Conservation (phyloP, 2,888 invertebrate species). For the Patella ulyssiponensis region DNA sequence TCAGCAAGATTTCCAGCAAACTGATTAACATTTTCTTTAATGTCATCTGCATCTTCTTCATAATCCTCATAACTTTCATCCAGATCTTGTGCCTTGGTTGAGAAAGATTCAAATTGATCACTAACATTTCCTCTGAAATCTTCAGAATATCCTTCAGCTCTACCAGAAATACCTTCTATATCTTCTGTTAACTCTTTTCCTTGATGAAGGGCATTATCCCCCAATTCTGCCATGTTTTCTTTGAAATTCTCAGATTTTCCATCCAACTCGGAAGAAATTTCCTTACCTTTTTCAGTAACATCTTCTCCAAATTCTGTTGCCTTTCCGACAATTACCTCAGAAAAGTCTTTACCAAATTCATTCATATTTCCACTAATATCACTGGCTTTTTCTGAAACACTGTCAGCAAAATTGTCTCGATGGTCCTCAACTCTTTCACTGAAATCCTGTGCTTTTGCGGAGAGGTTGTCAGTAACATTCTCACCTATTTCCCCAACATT, state of each 20-base stretch:
- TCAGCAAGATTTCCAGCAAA: background rate
- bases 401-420: too few relatives aligned
- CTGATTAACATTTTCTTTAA: background rate
- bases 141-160: background rate
- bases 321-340: too few relatives aligned
- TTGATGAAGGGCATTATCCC: background rate
- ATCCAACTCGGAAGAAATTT: too few relatives aligned
- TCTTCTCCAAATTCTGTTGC: too few relatives aligned
- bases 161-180: too few relatives aligned
- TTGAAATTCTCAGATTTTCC: too few relatives aligned
- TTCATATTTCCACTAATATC: too few relatives aligned
- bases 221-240: too few relatives aligned
- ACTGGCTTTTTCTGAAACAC: too few relatives aligned
- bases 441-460: background rate
- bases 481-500: background rate
- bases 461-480: background rate
- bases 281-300: too few relatives aligned
- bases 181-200: background rate
- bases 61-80: background rate
- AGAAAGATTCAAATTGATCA: background rate
- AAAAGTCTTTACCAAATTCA: too few relatives aligned
- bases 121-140: background rate
- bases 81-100: background rate
- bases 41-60: background rate
- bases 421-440: background rate